phyloP scores from a whole-genome alignment of 1,140 invertebrate species.

The Diorhabda elongata region DNA sequence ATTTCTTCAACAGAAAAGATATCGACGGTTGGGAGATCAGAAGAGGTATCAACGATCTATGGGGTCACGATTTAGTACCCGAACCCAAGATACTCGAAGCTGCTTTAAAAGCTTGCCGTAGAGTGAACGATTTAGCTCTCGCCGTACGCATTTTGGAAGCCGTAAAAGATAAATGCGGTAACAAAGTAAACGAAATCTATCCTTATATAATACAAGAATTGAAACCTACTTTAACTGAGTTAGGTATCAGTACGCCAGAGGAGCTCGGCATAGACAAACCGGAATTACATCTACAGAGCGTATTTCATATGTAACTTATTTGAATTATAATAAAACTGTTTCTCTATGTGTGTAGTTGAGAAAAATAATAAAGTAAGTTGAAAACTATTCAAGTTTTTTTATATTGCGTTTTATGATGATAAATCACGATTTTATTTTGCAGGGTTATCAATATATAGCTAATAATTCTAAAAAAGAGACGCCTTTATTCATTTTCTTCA shows the following conservation, averaged over 20 bases:
- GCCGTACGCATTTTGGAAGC: constrained; percentile 90
- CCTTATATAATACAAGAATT: constrained; percentile 93
- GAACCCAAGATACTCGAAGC: constrained; percentile 91
- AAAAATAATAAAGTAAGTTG: too few relatives aligned
- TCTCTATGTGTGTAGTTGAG: neutral
- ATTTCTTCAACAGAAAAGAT: constrained; percentile 82
- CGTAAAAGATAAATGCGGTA: constrained; percentile 87
- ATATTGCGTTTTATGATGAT: too few relatives aligned
- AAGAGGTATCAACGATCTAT: constrained; percentile 77
- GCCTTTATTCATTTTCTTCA: too few relatives aligned
- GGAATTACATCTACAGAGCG: constrained; percentile 77
- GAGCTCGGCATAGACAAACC: constrained; percentile 97
- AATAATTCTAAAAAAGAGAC: too few relatives aligned
- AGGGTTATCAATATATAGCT: too few relatives aligned
- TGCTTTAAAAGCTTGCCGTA: constrained; percentile 86
- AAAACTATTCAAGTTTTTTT: too few relatives aligned
- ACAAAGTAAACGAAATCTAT: constrained; percentile 73
- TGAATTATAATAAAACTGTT: neutral
- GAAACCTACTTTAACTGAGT: constrained; percentile 83
- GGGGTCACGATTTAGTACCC: constrained; percentile 89
- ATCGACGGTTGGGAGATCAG: constrained; percentile 97
- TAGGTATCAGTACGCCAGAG: constrained; percentile 92
- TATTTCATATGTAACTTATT: constrained; percentile 59
- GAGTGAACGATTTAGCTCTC: constrained; percentile 91
- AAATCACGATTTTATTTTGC: too few relatives aligned